Base-by-base conservation (phyloP, 35 echinoderm and acorn worm species). In the Lytechinus pictus region DNA sequence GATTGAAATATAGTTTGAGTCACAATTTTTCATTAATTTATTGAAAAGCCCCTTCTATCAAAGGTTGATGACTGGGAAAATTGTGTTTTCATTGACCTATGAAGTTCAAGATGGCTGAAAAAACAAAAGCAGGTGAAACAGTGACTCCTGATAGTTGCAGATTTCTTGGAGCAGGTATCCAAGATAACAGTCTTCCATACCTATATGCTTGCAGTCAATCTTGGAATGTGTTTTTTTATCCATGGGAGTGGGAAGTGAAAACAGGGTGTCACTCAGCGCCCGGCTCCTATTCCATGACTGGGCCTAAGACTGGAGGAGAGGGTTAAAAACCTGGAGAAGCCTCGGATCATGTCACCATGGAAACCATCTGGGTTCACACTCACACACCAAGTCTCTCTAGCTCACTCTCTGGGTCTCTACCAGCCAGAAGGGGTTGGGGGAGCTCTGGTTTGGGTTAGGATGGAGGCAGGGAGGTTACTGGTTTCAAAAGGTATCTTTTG, bases 231-330 rank as follows among this genome's bases (percentile, higher is more conserved):
- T 57, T 57, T 93, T 90, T 90, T 79, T 90, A 52, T 90, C 2
- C 88, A 90, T 90, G 92, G 53, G 92, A 57, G 92, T 55, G 92
- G 53, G 92, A 54, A 93, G 92, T 93, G 92, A 93, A 93, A 93
- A 93, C 92, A 93, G 92, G 52, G 92, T 28, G 53, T 93, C 92
- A 93, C 92, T 93, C 92, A 93, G 52, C 92, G 53, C 10, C 4
- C 53, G n/a, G 53, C 92, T 93, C 92, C 21, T 53, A 93, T 93
- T 93, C 92, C 92, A 93, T 57, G 53, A 57, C 92, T 79, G 92
- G 53, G 54, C 53, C 27, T 2, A 53, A 24, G 92, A 57, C n/a
- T 27, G 55, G 92, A 93, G 92, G 27, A 54, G 88, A 90, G 88
- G 88, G 88, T 90, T 79, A 90, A 90, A 90, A 54, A 90, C 88